phyloP scores from a whole-genome alignment of 2,113 vertebrate genomes.

The Cromileptes altivelis region DNA sequence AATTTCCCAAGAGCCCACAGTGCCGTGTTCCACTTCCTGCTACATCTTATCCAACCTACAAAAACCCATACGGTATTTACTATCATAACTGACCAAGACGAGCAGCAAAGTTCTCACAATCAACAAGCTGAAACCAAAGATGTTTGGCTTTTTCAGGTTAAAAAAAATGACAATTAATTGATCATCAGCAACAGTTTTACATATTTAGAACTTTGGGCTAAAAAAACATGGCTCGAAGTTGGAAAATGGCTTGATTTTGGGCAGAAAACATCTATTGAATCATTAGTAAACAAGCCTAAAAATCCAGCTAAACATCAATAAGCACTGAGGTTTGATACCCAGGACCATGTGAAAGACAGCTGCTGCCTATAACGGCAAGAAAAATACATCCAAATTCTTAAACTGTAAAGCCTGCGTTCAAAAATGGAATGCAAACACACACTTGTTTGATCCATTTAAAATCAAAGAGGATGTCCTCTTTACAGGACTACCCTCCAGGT shows the following conservation, averaged over 20 bases:
- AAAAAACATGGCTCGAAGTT: neutral
- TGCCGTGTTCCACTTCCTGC: too few relatives aligned
- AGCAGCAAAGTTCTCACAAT: too few relatives aligned
- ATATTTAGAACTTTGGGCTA: neutral
- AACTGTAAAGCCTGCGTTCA: neutral
- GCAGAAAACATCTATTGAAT: neutral
- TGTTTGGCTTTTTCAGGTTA: too few relatives aligned
- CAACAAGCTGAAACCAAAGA: too few relatives aligned
- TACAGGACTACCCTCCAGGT: neutral
- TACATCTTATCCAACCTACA: too few relatives aligned
- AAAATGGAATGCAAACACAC: neutral
- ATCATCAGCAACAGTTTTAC: neutral
- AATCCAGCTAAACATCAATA: neutral
- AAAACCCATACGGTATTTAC: neutral
- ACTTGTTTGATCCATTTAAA: neutral
- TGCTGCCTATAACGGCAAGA: neutral
- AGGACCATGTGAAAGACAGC: too few relatives aligned
- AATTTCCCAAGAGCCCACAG: too few relatives aligned
- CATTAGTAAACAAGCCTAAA: neutral
- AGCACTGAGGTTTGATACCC: neutral
- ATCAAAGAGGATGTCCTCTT: neutral
- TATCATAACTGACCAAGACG: neutral
- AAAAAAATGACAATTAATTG: neutral
- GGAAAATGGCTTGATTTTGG: neutral
- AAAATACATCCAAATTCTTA: neutral